A percentile compares a stretch with the other conserved stretches of the same genome.
Conservation (phyloP, 2,888 invertebrate species). For the Phalangium opilio region DNA sequence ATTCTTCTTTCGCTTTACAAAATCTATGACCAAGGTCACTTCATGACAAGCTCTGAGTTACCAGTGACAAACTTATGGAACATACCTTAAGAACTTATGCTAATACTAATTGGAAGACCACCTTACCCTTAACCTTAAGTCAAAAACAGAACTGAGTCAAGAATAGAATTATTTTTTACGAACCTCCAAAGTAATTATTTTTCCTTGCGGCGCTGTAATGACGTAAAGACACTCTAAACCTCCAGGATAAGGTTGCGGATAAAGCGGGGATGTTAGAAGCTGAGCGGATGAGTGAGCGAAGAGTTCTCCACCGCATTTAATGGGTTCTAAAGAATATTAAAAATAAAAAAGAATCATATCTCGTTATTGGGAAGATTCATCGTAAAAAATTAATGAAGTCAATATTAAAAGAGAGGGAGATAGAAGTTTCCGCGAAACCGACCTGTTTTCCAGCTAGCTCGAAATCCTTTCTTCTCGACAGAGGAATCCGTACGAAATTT, state of each 20-base stretch:
- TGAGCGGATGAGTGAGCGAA: conserved; percentile 60
- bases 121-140: no score
- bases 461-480: conserved; percentile 80
- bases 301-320: conserved; percentile 74
- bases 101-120: no score
- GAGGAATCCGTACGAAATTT: conserved; percentile 91
- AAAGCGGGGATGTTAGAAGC: conserved; percentile 74
- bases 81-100: no score
- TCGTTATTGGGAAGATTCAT: background rate
- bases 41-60: no score
- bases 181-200: conserved; percentile 77
- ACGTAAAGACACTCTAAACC: conserved; percentile 91
- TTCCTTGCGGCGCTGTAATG: conserved; percentile 73
- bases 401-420: background rate
- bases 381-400: background rate
- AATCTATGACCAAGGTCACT: no score
- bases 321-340: conserved; percentile 42
- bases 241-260: conserved; percentile 82
- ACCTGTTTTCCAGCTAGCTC: conserved; percentile 26
- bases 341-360: conserved; percentile 4
- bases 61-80: no score
- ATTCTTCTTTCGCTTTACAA: no score
- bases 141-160: no score
- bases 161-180: no score
- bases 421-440: no score